Percentiles rank a stretch among this genome's conserved stretches.
These are phyloP conservation scores for Capromys pilorides DNA, from an alignment of 2,797 vertebrate species.

Conservation along the genomic window DNA sequence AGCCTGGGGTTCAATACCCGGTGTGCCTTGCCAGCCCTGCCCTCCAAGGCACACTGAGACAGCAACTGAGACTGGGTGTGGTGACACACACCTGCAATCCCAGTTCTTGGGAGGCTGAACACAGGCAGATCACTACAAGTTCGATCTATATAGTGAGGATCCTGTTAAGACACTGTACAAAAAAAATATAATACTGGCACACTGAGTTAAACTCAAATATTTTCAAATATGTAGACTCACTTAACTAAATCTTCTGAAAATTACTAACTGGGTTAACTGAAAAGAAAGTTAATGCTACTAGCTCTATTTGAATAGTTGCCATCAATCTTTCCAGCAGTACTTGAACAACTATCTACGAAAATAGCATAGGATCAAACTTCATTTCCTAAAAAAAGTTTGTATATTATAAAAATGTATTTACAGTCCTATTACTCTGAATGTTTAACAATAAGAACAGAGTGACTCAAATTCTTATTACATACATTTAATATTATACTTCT, in stretches of 20 bases:
- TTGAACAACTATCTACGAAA: not conserved
- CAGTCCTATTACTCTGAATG: not conserved
- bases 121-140: too few species aligned
- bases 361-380: conserved; percentile 41
- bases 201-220: not conserved
- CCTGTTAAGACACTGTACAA: too few species aligned
- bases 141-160: too few species aligned
- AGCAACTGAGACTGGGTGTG: too few species aligned
- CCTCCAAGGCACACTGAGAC: too few species aligned
- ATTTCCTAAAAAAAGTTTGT: conserved; percentile 41
- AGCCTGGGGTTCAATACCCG: too few species aligned
- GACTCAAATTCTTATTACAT: not conserved
- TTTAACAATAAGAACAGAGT: conserved; percentile 50
- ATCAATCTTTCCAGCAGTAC: conserved; percentile 50
- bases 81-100: too few species aligned
- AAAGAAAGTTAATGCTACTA: conserved; percentile 52
- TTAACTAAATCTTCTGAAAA: conserved; percentile 45
- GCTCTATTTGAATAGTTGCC: conserved; percentile 8
- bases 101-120: too few species aligned
- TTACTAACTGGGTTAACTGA: conserved; percentile 21
- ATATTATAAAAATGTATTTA: conserved; percentile 24
- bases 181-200: too few species aligned
- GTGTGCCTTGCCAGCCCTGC: too few species aligned
- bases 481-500: conserved; percentile 18
- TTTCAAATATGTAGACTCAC: not conserved